These are phyloP conservation scores for Megaceryle torquata DNA, from an alignment of 2,113 vertebrate species.

Conservation along the genomic window DNA sequence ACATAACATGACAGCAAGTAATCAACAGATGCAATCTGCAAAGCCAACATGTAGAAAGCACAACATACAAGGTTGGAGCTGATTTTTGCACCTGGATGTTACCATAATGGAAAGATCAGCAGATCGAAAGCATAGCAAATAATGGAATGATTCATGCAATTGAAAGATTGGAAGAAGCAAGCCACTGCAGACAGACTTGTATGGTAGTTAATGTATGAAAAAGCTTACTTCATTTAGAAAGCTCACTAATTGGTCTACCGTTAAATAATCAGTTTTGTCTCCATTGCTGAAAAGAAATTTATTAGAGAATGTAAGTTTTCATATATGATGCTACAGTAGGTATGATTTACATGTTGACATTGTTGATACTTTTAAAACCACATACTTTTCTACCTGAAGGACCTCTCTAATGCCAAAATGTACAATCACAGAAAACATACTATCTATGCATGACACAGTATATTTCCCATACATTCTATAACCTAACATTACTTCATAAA, in stretches of 20 bases:
- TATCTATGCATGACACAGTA: background rate
- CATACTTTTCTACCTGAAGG: slow-evolving; percentile 53
- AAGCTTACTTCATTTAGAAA: slow-evolving; percentile 99
- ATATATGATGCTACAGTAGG: slow-evolving; percentile 76
- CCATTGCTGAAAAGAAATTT: slow-evolving; percentile 99
- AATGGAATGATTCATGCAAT: slow-evolving; percentile 63
- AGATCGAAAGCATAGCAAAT: slow-evolving; percentile 65
- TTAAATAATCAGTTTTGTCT: slow-evolving; percentile 99
- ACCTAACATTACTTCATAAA: slow-evolving; percentile 42
- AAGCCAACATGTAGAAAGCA: slow-evolving; percentile 66
- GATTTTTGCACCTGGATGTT: slow-evolving; percentile 73
- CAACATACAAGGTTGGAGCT: slow-evolving; percentile 52
- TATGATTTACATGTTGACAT: slow-evolving; percentile 83
- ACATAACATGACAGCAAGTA: slow-evolving; percentile 44
- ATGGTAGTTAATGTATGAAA: slow-evolving; percentile 98
- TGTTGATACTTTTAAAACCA: slow-evolving; percentile 59
- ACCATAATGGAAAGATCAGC: slow-evolving; percentile 76
- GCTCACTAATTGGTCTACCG: slow-evolving; percentile 99
- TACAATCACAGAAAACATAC: slow-evolving; percentile 10
- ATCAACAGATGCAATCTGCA: slow-evolving; percentile 62
- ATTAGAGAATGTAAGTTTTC: slow-evolving; percentile 90
- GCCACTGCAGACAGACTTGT: slow-evolving; percentile 85
- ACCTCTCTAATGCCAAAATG: slow-evolving; percentile 46
- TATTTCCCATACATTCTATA: background rate
- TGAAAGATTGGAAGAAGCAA: slow-evolving; percentile 69